phyloP scores from a whole-genome alignment of 2,113 vertebrate species.

The Urocolius indicus region DNA sequence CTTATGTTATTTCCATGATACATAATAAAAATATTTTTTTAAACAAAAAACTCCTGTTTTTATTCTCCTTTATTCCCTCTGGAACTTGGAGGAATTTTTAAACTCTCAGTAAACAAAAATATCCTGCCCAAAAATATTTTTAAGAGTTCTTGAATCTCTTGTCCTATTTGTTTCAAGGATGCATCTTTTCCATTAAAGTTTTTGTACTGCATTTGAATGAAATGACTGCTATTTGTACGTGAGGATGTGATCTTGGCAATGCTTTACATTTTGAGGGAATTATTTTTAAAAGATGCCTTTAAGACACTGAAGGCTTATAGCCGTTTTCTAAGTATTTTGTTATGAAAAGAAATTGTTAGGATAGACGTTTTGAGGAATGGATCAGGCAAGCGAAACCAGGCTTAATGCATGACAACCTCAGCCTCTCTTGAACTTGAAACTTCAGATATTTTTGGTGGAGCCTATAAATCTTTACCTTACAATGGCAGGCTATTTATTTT shows the following conservation, averaged over 20 bases:
- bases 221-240: not conserved
- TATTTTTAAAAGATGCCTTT: not conserved
- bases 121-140: not conserved
- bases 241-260: not conserved
- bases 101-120: not conserved
- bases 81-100: not conserved
- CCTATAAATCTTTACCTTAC: slow-evolving; percentile 19
- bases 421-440: slow-evolving; percentile 11
- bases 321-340: slow-evolving; percentile 10
- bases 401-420: not conserved
- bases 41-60: too few species aligned
- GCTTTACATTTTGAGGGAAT: not conserved
- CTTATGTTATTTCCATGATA: not conserved
- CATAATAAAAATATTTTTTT: not conserved
- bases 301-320: not conserved
- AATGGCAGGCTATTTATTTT: slow-evolving; percentile 7
- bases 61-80: not conserved
- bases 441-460: not conserved
- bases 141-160: not conserved
- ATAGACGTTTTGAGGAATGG: not conserved
- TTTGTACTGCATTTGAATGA: not conserved
- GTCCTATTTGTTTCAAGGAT: not conserved
- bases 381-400: not conserved
- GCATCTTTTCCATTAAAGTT: not conserved
- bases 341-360: not conserved